Conservation (phyloP, 2,113 vertebrate species). For the Orcinus orca region DNA sequence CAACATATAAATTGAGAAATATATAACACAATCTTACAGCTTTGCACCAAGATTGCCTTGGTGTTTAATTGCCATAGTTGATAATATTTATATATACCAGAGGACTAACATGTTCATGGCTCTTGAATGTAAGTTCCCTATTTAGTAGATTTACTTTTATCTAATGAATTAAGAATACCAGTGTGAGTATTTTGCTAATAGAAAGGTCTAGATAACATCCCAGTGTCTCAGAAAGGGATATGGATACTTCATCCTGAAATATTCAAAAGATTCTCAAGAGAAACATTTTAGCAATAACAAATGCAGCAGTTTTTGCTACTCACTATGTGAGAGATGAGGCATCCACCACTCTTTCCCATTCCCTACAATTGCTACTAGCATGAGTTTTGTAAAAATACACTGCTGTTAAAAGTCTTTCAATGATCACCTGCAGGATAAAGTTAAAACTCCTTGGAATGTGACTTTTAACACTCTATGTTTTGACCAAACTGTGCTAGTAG, state of each 20-base stretch:
- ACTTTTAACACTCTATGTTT: neutral
- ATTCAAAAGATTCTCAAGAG: neutral
- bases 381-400: slow-evolving; percentile 12
- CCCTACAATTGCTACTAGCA: neutral
- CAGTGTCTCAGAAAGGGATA: neutral
- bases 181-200: slow-evolving; percentile 25
- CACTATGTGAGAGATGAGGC: neutral
- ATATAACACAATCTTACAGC: neutral
- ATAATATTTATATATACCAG: slow-evolving; percentile 1
- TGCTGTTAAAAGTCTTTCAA: neutral
- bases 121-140: neutral
- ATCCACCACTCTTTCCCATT: neutral
- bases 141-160: slow-evolving; percentile 38
- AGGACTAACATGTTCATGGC: neutral
- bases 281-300: slow-evolving; percentile 18
- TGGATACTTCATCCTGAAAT: neutral
- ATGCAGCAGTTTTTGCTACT: neutral
- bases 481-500: neutral
- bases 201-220: neutral
- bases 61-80: neutral
- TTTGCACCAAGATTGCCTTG: neutral
- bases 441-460: neutral
- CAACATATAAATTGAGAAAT: neutral
- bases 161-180: slow-evolving; percentile 38
- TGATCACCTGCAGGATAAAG: neutral